Evolutionary conservation across 2,888 invertebrate genomes (phyloP), one percentile per base, ranked within the genome.

Genomic region (Scrobipalpa costella): DNA sequence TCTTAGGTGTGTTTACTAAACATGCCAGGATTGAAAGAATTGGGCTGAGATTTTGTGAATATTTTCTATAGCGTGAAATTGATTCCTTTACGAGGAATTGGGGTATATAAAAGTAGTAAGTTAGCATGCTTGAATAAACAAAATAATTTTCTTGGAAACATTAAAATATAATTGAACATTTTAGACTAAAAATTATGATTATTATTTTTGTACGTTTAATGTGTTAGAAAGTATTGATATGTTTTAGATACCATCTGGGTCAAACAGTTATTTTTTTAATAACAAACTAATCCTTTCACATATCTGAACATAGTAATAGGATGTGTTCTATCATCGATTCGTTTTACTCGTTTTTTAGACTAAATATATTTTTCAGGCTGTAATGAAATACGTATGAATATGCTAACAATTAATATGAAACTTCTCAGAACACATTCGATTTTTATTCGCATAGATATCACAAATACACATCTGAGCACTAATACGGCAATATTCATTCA

Each of bases 1-100:
- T 81, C 79, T 80, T 27, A 77, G 77, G 77, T 72, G 76, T 90
- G 84, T 90, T 90, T 89, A 82, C 87, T 85, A 89, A 90, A 90
- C 86, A 90, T 86, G 88, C 85, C 89, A 52, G 83, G 81, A 84
- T 78, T 77, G 64, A 64, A 63, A 64, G 76, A 78, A 76, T 79
- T 76, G 75, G 15, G n/a, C 15, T 15, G 7, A 3, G 44, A 15
- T n/a, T 0, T 78, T 79, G 79, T 73, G 76, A 83, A 79, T 71
- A 71, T 72, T 71, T 73, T 76, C 76, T 80, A 78, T 79, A 77
- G 78, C 81, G 78, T 88, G 85, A 88, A 90, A 88, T 87, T 85
- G 85, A 85, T 83, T 84, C 81, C 70, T 68, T 72, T 80, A 76
- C 75, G 62, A 55, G 71, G 76, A 78, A 80, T 75, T 71, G 27